phyloP scores from a whole-genome alignment of 2,797 vertebrate genomes.

The Masticophis lateralis region DNA sequence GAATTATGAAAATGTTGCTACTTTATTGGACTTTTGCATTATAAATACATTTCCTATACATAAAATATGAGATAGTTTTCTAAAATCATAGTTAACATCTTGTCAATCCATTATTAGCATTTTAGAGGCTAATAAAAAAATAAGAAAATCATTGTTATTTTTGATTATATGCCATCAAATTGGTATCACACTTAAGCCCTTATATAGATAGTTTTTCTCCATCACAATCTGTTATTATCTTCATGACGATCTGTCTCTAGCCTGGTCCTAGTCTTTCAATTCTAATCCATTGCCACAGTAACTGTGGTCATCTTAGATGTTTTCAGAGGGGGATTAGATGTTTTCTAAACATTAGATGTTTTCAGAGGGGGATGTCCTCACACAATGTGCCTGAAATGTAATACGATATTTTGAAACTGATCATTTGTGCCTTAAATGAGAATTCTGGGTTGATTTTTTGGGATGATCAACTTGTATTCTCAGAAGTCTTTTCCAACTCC shows the following conservation, averaged over 20 bases:
- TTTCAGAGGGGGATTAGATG: not conserved
- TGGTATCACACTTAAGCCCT: not conserved
- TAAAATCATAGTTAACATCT: not conserved
- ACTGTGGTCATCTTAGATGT: not conserved
- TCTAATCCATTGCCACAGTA: not conserved
- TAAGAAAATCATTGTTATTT: not conserved
- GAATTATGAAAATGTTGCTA: not conserved
- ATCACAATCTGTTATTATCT: not conserved
- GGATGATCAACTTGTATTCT: not conserved
- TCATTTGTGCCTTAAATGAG: not conserved
- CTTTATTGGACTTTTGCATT: not conserved
- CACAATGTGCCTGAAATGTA: not conserved
- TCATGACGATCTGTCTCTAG: not conserved
- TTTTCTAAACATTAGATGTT: too few relatives aligned
- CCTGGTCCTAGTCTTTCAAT: not conserved
- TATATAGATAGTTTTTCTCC: not conserved
- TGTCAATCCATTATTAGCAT: not conserved
- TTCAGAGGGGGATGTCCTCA: not conserved
- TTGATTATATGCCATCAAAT: not conserved
- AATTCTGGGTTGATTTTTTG: not conserved
- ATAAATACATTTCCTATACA: not conserved
- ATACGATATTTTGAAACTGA: not conserved
- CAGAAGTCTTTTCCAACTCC: not conserved
- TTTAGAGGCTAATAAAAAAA: not conserved
- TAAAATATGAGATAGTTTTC: not conserved